Evolutionary conservation across 2,797 vertebrate genomes (phyloP).

Genomic region (Benthosema pterotum): DNA sequence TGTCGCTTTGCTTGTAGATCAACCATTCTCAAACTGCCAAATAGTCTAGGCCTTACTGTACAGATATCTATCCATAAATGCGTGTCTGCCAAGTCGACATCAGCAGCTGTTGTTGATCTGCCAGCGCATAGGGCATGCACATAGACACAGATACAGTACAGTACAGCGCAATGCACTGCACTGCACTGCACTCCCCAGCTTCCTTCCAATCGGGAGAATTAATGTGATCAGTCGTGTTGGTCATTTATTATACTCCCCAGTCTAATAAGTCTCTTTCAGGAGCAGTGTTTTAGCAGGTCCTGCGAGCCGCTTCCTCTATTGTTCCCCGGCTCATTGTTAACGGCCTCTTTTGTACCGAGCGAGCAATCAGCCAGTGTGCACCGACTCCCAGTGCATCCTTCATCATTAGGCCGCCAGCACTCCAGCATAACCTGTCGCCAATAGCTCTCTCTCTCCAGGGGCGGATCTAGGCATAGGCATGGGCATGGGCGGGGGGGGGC

Average conservation of each 20-base stretch:
- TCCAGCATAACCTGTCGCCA: constrained; percentile 20
- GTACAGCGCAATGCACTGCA: background rate
- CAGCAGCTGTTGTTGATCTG: constrained; percentile 16
- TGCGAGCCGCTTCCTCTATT: constrained; percentile 37
- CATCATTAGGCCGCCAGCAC: constrained; percentile 58
- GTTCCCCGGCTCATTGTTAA: constrained; percentile 55
- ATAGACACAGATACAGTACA: background rate
- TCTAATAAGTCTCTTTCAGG: constrained; percentile 53
- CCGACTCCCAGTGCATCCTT: constrained; percentile 52
- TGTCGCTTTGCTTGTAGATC: too few relatives aligned
- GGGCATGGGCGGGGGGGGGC: too few relatives aligned
- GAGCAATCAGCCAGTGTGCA: constrained; percentile 48
- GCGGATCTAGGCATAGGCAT: too few relatives aligned
- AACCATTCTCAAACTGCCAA: too few relatives aligned
- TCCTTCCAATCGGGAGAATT: constrained; percentile 25
- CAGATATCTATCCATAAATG: background rate
- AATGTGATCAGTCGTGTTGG: constrained; percentile 42
- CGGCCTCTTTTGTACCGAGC: constrained; percentile 42
- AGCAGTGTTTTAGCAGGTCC: constrained; percentile 36
- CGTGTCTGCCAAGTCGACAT: constrained; percentile 11
- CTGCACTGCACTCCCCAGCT: too few relatives aligned
- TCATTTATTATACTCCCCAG: constrained; percentile 51
- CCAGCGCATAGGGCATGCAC: background rate
- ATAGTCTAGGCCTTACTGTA: too few relatives aligned
- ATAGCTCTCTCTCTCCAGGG: background rate